Conservation (phyloP, 2,888 invertebrate species). For the Rhimphoctona megacephalus region DNA sequence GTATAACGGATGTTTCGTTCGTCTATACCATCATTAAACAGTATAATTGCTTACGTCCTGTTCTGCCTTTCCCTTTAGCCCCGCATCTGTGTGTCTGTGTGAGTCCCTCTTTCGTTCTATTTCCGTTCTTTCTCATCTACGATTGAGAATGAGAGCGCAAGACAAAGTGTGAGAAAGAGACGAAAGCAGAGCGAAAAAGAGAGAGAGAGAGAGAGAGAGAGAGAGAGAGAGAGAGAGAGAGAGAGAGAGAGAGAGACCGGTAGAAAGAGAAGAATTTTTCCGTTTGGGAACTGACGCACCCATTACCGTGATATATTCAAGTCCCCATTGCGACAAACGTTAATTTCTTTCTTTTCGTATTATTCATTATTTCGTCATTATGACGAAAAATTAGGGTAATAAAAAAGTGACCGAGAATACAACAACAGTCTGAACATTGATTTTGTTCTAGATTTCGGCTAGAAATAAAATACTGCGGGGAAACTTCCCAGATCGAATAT, state of each 20-base stretch:
- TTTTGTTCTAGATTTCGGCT: background rate
- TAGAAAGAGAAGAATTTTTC: slow-evolving; percentile 33
- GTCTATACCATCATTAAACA: slow-evolving; percentile 81
- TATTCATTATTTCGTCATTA: slow-evolving; percentile 21
- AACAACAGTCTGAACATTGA: background rate
- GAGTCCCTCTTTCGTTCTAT: slow-evolving; percentile 52
- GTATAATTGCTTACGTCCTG: slow-evolving; percentile 81
- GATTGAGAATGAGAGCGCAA: slow-evolving; percentile 46
- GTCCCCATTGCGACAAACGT: background rate
- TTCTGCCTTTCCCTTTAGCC: slow-evolving; percentile 75
- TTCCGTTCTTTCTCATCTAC: slow-evolving; percentile 51
- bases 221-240: slow-evolving; percentile 17
- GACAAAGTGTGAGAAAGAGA: slow-evolving; percentile 23
- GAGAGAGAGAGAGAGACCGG: slow-evolving; percentile 8
- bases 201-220: slow-evolving; percentile 14
- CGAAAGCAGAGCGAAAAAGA: slow-evolving; percentile 15
- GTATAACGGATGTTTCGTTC: slow-evolving; percentile 79
- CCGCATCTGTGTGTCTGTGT: slow-evolving; percentile 51
- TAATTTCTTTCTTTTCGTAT: slow-evolving; percentile 24
- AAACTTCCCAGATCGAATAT: background rate
- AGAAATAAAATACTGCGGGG: background rate
- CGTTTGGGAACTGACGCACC: slow-evolving; percentile 50
- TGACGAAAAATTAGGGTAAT: background rate
- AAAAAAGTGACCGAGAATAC: background rate
- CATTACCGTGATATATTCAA: slow-evolving; percentile 39